Conservation (phyloP, 2,888 invertebrate genomes). For the Drosophila basisetae region DNA sequence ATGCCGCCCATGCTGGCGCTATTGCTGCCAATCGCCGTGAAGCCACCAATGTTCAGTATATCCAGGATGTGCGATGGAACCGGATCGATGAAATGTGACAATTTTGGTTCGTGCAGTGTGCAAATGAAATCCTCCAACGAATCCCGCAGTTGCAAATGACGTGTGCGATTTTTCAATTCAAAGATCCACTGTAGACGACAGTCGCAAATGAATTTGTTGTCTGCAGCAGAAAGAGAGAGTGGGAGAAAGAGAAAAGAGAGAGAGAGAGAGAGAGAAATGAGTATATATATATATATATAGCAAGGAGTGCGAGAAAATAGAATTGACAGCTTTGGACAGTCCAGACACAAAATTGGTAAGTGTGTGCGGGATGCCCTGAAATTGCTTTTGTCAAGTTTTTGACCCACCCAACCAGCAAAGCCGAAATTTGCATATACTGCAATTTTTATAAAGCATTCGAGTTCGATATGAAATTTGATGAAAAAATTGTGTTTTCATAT, state of each 20-base stretch:
- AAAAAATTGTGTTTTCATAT: background rate
- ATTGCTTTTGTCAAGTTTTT: slow-evolving; percentile 74
- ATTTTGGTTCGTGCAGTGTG: slow-evolving; percentile 86
- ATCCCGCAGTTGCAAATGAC: slow-evolving; percentile 89
- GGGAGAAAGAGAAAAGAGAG: slow-evolving; percentile 2
- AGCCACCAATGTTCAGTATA: slow-evolving; percentile 75
- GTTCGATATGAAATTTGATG: background rate
- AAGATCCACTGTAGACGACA: slow-evolving; percentile 93
- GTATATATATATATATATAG: slow-evolving; percentile 20
- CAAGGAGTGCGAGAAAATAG: slow-evolving; percentile 27
- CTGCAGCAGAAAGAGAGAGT: slow-evolving; percentile 86
- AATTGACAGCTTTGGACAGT: slow-evolving; percentile 46
- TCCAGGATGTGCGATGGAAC: slow-evolving; percentile 80
- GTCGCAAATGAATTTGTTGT: slow-evolving; percentile 93
- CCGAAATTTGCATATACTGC: background rate
- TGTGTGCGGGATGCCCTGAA: slow-evolving; percentile 43
- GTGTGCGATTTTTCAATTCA: slow-evolving; percentile 89
- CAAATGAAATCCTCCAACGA: slow-evolving; percentile 91
- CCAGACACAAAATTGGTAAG: background rate
- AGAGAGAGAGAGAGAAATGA: slow-evolving; percentile 10
- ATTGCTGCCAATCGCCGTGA: slow-evolving; percentile 72
- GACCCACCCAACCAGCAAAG: background rate
- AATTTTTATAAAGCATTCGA: background rate
- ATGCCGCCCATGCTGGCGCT: slow-evolving; percentile 71
- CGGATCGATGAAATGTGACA: slow-evolving; percentile 79